Conservation (phyloP, 1,140 invertebrate genomes). For the Cydia pomonella region DNA sequence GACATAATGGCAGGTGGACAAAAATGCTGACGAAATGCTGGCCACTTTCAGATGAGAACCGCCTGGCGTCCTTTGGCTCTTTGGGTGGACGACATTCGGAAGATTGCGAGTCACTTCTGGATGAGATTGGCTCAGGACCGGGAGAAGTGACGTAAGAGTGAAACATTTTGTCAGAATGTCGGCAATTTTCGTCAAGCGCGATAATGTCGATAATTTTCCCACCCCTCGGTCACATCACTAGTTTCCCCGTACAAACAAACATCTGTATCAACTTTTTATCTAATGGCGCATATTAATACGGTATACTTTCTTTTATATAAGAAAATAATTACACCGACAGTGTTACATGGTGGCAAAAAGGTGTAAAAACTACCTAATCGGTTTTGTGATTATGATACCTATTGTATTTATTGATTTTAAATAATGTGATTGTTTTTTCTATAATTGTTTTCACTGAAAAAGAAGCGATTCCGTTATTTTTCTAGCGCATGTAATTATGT, state of each 20-base stretch:
- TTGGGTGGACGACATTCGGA: too few relatives aligned
- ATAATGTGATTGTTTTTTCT: background rate
- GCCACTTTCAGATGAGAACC: background rate
- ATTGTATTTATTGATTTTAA: background rate
- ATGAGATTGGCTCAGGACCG: too few relatives aligned
- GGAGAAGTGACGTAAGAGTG: too few relatives aligned
- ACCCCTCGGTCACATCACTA: background rate
- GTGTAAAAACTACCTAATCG: background rate
- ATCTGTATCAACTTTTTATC: background rate
- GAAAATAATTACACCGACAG: conserved; percentile 8
- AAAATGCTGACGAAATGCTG: too few relatives aligned
- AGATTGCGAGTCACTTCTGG: too few relatives aligned
- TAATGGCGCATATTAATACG: background rate
- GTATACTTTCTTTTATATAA: conserved; percentile 9
- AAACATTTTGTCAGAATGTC: too few relatives aligned
- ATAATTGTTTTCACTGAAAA: background rate
- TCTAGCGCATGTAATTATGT: too few relatives aligned
- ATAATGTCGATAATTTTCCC: background rate
- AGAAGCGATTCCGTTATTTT: background rate
- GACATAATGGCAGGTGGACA: too few relatives aligned
- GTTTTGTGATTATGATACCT: background rate
- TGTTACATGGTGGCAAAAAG: conserved; percentile 22
- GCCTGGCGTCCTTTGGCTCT: too few relatives aligned
- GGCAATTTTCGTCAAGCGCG: too few relatives aligned
- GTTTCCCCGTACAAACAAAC: background rate